Conservation (phyloP, 1,140 invertebrate species). For the Lasaia peninsularis region DNA sequence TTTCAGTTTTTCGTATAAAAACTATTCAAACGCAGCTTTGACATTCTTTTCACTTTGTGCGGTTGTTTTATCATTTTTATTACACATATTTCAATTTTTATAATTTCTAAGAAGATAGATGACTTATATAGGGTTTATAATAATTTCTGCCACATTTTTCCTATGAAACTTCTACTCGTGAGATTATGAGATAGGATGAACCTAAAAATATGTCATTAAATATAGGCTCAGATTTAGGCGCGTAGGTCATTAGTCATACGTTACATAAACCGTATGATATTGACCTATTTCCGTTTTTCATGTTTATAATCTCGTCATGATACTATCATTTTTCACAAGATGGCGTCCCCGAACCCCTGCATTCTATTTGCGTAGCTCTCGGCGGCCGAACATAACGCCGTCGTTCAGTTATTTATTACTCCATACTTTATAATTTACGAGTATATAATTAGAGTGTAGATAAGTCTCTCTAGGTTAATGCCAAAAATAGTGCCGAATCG, state of each 20-base stretch:
- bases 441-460: conserved; percentile 22
- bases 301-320: conserved; percentile 67
- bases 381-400: conserved; percentile 30
- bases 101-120: too few relatives aligned
- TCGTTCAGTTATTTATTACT: conserved; percentile 21
- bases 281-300: conserved; percentile 57
- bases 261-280: conserved; percentile 47
- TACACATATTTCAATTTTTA: too few relatives aligned
- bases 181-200: too few relatives aligned
- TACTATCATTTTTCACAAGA: conserved; percentile 77
- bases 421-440: conserved; percentile 3
- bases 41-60: too few relatives aligned
- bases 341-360: conserved; percentile 73
- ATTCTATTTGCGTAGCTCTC: conserved; percentile 74
- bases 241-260: conserved; percentile 12
- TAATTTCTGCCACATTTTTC: too few relatives aligned
- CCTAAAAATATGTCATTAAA: too few relatives aligned
- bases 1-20: too few relatives aligned
- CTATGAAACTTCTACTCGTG: too few relatives aligned
- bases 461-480: conserved; percentile 55
- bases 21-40: too few relatives aligned
- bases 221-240: neutral
- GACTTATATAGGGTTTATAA: too few relatives aligned
- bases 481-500: conserved; percentile 68
- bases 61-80: too few relatives aligned